Conservation (phyloP, 1,140 invertebrate genomes). For the Temnothorax curvispinosus region DNA sequence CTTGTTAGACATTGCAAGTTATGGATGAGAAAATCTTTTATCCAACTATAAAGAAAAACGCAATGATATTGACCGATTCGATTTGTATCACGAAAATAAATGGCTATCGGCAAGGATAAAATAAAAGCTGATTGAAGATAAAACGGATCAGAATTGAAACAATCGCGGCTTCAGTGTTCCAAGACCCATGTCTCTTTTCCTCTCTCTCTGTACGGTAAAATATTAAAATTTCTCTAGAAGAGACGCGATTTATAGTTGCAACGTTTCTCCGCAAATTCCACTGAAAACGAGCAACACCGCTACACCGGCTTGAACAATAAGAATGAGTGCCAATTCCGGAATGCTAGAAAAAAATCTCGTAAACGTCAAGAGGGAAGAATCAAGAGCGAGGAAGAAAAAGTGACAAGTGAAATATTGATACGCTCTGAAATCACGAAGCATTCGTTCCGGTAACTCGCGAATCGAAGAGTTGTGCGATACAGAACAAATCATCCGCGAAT, state of each 20-base stretch:
- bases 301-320: conserved; percentile 47
- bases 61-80: conserved; percentile 14
- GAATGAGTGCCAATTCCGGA: conserved; percentile 42
- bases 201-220: neutral
- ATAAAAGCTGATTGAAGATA: conserved; percentile 24
- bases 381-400: neutral
- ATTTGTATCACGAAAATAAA: conserved; percentile 10
- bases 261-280: neutral
- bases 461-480: conserved; percentile 39
- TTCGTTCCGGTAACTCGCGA: conserved; percentile 13
- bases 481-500: conserved; percentile 58
- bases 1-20: conserved; percentile 20
- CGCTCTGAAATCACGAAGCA: conserved; percentile 22
- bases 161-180: conserved; percentile 11
- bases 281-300: conserved; percentile 9
- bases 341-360: conserved; percentile 45
- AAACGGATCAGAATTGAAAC: conserved; percentile 41
- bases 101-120: conserved; percentile 4
- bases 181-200: neutral
- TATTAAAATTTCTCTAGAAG: conserved; percentile 15
- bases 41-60: neutral
- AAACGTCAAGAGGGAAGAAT: conserved; percentile 47
- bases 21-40: neutral
- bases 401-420: conserved; percentile 57
- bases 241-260: conserved; percentile 52